phyloP scores from a whole-genome alignment of 2,113 vertebrate species.

The Centrocercus urophasianus region DNA sequence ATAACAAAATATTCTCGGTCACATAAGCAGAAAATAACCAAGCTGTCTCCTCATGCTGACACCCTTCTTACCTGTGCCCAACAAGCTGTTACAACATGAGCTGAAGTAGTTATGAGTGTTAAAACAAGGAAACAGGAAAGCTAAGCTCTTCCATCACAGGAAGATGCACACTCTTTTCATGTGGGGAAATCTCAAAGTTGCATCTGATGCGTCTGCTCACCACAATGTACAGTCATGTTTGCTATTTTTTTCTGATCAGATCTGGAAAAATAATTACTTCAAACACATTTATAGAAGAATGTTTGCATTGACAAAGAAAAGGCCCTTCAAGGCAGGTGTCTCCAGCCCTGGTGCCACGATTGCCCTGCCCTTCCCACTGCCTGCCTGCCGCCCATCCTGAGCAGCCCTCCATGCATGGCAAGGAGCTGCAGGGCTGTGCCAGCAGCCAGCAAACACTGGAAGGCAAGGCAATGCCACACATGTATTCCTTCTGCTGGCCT shows the following conservation, averaged over 20 bases:
- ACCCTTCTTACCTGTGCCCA: neutral
- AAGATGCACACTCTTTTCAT: neutral
- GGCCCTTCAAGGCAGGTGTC: fast-evolving
- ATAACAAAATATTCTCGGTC: constrained; percentile 29
- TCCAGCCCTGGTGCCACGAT: neutral
- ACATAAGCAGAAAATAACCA: neutral
- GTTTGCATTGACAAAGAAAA: neutral
- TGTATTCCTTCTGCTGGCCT: neutral
- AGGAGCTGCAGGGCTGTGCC: neutral
- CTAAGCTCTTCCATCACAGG: neutral
- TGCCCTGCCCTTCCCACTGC: neutral
- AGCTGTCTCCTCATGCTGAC: neutral
- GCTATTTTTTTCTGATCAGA: neutral
- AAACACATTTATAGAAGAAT: neutral
- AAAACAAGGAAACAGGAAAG: neutral
- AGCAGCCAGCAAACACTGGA: neutral
- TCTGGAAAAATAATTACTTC: constrained; percentile 19
- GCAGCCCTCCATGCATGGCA: neutral
- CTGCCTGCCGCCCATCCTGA: neutral
- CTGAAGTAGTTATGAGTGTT: neutral
- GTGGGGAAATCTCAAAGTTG: neutral
- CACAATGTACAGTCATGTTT: neutral
- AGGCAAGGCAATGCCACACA: neutral
- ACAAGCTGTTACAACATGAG: neutral
- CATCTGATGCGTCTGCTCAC: neutral